phyloP scores from a whole-genome alignment of 2,797 vertebrate genomes.

The Hippoglossus hippoglossus region DNA sequence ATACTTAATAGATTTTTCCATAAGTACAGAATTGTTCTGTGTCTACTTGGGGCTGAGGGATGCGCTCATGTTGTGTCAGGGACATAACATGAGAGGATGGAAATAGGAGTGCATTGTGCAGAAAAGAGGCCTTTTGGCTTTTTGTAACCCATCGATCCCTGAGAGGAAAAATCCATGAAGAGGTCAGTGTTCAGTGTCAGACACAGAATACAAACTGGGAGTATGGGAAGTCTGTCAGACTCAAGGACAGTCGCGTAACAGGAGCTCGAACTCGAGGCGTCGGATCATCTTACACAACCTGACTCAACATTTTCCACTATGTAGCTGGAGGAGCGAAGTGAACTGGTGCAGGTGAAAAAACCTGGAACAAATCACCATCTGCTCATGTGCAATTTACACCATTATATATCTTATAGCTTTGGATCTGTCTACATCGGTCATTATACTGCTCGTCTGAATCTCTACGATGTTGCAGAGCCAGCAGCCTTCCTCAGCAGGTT shows the following conservation, averaged over 20 bases:
- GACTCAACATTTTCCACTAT: slow-evolving; percentile 5
- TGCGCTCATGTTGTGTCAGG: too few relatives aligned
- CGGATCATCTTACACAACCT: slow-evolving; percentile 8
- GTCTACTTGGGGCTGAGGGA: too few relatives aligned
- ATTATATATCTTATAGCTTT: not conserved
- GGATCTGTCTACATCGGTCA: not conserved
- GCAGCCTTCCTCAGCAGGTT: slow-evolving; percentile 1
- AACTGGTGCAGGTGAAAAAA: not conserved
- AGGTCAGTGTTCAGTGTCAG: slow-evolving; percentile 14
- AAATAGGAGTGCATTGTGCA: not conserved
- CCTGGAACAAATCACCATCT: not conserved
- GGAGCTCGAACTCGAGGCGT: slow-evolving; percentile 9
- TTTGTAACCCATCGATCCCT: slow-evolving; percentile 3
- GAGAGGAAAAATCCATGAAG: slow-evolving; percentile 7
- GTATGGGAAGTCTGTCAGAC: not conserved
- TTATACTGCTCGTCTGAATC: not conserved
- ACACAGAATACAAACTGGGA: not conserved
- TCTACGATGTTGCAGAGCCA: not conserved
- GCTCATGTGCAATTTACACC: not conserved
- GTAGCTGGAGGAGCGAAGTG: not conserved
- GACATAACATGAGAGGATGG: not conserved
- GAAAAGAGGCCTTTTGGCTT: not conserved
- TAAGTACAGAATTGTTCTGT: too few relatives aligned
- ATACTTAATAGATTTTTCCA: too few relatives aligned
- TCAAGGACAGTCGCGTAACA: slow-evolving; percentile 3